Evolutionary conservation across 2,888 invertebrate genomes (phyloP).

Genomic region (Helleia helle): DNA sequence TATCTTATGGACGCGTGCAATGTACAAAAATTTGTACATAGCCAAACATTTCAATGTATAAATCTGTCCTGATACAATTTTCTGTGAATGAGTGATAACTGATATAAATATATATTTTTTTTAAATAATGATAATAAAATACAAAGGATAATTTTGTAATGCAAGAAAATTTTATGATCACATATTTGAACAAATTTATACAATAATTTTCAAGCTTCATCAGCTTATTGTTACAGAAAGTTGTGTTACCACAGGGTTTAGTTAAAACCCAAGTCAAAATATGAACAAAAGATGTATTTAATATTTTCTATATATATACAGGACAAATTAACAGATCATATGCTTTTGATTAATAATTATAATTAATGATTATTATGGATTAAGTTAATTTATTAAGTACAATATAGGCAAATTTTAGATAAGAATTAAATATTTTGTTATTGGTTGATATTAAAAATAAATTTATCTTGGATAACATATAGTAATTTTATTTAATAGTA

Average conservation of each 20-base stretch:
- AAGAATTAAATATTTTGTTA: conserved; percentile 5
- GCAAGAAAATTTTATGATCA: too few species aligned
- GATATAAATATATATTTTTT: too few species aligned
- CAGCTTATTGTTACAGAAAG: too few species aligned
- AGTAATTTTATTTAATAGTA: conserved; percentile 8
- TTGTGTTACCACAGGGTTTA: too few species aligned
- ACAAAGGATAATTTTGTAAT: too few species aligned
- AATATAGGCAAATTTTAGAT: conserved; percentile 7
- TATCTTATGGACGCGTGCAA: conserved; percentile 3
- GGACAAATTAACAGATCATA: not conserved
- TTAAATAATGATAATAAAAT: too few species aligned
- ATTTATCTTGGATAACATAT: conserved; percentile 7
- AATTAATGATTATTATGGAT: too few species aligned
- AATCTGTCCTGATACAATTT: not conserved
- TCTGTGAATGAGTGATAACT: not conserved
- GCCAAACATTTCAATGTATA: not conserved
- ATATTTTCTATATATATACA: not conserved
- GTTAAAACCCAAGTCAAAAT: too few species aligned
- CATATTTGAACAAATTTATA: too few species aligned
- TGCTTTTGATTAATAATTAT: too few species aligned
- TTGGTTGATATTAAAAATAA: conserved; percentile 10
- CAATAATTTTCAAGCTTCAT: too few species aligned
- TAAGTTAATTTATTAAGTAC: conserved; percentile 8
- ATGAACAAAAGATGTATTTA: too few species aligned
- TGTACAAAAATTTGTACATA: not conserved